These are phyloP conservation scores for Fregetta grallaria DNA, from an alignment of 2,113 vertebrate genomes.

Conservation along the genomic window DNA sequence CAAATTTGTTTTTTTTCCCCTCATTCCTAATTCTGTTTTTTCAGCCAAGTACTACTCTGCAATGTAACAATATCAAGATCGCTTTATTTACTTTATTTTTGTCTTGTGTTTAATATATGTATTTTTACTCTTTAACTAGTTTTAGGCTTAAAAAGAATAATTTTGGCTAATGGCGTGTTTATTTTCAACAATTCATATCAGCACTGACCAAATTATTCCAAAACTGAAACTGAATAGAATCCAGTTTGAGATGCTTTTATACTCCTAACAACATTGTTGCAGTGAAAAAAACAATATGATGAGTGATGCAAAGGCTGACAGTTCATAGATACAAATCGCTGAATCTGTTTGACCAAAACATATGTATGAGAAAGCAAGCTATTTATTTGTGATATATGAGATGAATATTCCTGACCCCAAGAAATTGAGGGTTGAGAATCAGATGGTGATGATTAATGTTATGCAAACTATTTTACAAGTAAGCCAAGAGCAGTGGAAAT, in stretches of 20 bases:
- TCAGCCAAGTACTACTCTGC: rapidly evolving
- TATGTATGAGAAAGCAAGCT: neutral
- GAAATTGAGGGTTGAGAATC: neutral
- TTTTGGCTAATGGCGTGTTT: neutral
- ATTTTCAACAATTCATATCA: neutral
- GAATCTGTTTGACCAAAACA: neutral
- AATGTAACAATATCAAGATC: neutral
- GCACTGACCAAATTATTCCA: neutral
- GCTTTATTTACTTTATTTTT: neutral
- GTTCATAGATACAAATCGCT: neutral
- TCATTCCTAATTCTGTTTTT: neutral
- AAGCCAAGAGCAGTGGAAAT: neutral
- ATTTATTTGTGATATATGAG: neutral
- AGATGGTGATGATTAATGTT: neutral
- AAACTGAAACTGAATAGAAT: neutral
- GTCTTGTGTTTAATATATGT: neutral
- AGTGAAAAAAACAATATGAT: neutral
- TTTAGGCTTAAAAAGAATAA: neutral
- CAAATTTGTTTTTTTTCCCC: neutral
- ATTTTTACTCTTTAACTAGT: neutral
- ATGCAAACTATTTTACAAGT: neutral
- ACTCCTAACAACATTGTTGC: neutral
- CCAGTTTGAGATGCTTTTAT: neutral
- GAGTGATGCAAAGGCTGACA: neutral
- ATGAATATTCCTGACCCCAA: neutral